Evolutionary conservation across 2,888 invertebrate genomes (phyloP), one percentile per base, ranked within the genome.

Genomic region (Zaprionus obscuricornis): DNA sequence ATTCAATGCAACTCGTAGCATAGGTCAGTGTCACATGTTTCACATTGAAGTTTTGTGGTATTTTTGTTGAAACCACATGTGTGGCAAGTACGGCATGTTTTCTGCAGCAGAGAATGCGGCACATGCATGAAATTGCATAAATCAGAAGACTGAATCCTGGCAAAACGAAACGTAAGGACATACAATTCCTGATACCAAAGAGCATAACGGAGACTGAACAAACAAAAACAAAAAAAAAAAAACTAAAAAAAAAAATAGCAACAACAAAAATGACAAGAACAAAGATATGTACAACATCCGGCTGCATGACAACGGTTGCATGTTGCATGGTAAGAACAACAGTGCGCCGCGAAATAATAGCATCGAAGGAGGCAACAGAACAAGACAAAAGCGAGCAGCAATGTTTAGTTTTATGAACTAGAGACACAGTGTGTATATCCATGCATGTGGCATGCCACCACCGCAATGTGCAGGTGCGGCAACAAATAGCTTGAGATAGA

Each of bases 41-140:
- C 72, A 70, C 64, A 40, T 45, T 59, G 63, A 76, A 62, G 62
- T 72, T 66, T 69, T 75, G 69, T 54, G 73, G 73, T 63, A n/a
- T n/a, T n/a, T 73, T 55, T 66, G 56, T 46, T 46, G 45, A 33
- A 47, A 37, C 50, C 59, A 45, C 24, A 45, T 50, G 46, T 6
- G 24, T 6, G n/a, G 24, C 33, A 46, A 45, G 34, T 69, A 49
- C 47, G 43, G 65, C 69, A 69, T 69, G 69, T 55, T 62, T 60
- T 62, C n/a, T n/a, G n/a, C n/a, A n/a, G 70, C 60, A 54, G 37
- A 46, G n/a, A 66, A 51, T 60, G 52, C 55, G 58, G 62, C 59
- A 67, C 69, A 60, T 75, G 69, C 74, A 76, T 66, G 69, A 68
- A 76, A 74, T 68, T 74, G 74, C 70, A 83, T 76, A 81, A 77